Evolutionary conservation across 2,797 vertebrate species (phyloP).

Genomic region (Zalophus californianus): DNA sequence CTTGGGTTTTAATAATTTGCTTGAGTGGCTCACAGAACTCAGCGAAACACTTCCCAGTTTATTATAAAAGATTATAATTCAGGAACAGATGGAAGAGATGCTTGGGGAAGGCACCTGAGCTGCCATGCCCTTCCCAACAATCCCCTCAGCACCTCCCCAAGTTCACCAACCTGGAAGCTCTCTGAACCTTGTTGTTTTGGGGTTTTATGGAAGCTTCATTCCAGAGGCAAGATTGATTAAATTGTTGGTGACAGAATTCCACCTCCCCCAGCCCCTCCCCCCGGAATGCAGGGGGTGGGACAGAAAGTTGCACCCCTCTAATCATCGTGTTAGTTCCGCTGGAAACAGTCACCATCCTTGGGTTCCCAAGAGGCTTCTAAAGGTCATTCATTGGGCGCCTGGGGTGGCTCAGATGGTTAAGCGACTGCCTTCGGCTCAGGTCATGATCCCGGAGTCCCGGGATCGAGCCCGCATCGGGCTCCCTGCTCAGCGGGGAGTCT

Average conservation of each 20-base stretch:
- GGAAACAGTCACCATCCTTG: neutral
- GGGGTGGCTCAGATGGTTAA: too few relatives aligned
- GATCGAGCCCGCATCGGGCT: too few relatives aligned
- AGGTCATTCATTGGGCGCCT: too few relatives aligned
- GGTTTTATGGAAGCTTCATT: neutral
- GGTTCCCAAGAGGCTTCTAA: neutral
- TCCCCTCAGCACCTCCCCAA: fast-evolving
- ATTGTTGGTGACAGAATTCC: neutral
- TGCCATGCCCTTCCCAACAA: neutral
- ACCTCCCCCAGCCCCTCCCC: neutral
- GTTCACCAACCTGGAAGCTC: neutral
- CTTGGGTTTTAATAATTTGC: neutral
- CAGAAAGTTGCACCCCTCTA: neutral
- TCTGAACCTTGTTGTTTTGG: neutral
- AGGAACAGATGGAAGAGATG: neutral
- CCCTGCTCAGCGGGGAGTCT: too few relatives aligned
- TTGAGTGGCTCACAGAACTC: neutral
- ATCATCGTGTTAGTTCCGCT: neutral
- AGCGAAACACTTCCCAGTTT: neutral
- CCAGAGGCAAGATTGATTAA: neutral
- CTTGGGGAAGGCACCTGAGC: neutral
- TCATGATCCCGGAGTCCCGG: too few relatives aligned
- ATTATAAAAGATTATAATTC: neutral
- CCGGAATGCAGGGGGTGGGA: neutral
- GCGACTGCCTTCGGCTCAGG: too few relatives aligned